phyloP scores from a whole-genome alignment of 2,113 vertebrate species.

The Toxotes chatareus region DNA sequence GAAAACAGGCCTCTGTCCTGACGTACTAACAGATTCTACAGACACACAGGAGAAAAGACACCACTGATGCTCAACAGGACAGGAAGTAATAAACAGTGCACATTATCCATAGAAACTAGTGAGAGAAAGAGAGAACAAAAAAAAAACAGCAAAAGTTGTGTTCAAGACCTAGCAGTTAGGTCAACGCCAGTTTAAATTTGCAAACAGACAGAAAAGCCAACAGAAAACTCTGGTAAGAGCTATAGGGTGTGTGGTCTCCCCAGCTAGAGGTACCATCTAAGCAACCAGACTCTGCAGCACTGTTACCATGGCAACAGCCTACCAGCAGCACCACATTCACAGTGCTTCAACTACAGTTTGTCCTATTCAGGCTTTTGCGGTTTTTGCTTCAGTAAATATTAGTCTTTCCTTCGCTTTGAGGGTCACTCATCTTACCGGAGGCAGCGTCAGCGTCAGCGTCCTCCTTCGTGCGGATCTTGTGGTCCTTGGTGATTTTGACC shows the following conservation, averaged over 20 bases:
- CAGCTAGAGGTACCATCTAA: constrained; percentile 21
- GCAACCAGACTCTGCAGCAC: constrained; percentile 45
- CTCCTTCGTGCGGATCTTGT: constrained; percentile 97
- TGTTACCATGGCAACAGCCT: constrained; percentile 70
- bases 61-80: not conserved
- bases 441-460: constrained; percentile 88
- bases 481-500: constrained; percentile 99
- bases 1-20: constrained; percentile 96
- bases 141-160: not conserved
- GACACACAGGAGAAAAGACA: constrained; percentile 32
- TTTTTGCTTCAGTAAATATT: not conserved
- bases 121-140: not conserved
- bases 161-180: not conserved
- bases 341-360: constrained; percentile 1
- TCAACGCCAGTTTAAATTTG: not conserved
- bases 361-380: constrained; percentile 23
- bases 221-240: constrained; percentile 3
- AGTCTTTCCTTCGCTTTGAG: not conserved
- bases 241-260: constrained; percentile 2
- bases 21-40: constrained; percentile 91
- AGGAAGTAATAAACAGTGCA: not conserved
- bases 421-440: constrained; percentile 84
- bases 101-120: not conserved
- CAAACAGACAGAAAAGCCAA: not conserved
- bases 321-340: constrained; percentile 25